Conservation (phyloP, 2,113 vertebrate species). For the Charina bottae region DNA sequence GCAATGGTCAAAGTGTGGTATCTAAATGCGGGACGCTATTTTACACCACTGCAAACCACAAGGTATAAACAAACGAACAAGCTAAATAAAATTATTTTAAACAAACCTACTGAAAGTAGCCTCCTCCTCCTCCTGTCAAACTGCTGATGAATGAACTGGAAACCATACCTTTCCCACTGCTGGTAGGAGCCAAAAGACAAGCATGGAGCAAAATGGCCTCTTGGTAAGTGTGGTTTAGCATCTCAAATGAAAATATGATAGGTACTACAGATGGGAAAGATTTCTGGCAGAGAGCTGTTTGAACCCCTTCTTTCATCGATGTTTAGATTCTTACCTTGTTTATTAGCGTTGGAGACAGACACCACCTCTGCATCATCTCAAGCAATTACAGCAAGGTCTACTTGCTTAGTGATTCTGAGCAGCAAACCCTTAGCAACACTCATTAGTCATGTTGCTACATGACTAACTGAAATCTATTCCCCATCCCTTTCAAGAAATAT, state of each 20-base stretch:
- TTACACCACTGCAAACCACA: neutral
- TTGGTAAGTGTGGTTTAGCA: neutral
- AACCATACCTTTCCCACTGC: neutral
- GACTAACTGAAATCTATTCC: constrained; percentile 1
- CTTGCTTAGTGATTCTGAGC: constrained; percentile 35
- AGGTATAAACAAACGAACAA: neutral
- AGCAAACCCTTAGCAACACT: constrained; percentile 24
- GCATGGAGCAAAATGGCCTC: neutral
- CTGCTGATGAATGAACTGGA: neutral
- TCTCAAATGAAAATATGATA: neutral
- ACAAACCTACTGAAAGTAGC: neutral
- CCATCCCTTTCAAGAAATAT: constrained; percentile 1
- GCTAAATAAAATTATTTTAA: neutral
- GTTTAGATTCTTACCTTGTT: neutral
- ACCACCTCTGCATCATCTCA: constrained; percentile 44
- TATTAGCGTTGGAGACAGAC: neutral
- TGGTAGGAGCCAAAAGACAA: neutral
- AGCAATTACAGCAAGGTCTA: constrained; percentile 45
- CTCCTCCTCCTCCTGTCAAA: neutral
- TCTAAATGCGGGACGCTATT: neutral
- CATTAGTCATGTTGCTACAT: constrained; percentile 21
- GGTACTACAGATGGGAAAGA: neutral
- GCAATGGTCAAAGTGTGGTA: neutral
- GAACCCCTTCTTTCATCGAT: neutral
- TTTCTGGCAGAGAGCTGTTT: neutral